A percentile compares a stretch with the other conserved stretches of the same genome.
Evolutionary conservation across 2,797 vertebrate species (phyloP).

Genomic region (Myripristis murdjan): DNA sequence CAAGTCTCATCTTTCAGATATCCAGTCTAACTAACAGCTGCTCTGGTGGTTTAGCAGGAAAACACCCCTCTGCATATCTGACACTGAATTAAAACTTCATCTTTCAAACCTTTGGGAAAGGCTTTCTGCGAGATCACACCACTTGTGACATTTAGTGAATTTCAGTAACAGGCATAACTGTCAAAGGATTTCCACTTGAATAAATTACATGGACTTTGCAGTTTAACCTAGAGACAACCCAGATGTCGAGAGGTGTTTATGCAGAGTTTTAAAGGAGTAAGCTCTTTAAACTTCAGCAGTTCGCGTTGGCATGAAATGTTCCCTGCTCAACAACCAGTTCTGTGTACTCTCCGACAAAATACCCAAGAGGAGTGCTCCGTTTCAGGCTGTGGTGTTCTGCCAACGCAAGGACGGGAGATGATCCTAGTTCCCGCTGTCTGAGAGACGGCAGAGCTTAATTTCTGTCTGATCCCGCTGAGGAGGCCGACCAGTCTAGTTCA

Average conservation of each 20-base stretch:
- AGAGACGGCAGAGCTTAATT: conserved; percentile 50
- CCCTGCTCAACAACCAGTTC: conserved; percentile 22
- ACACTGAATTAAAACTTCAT: conserved; percentile 34
- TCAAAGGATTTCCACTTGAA: conserved; percentile 3
- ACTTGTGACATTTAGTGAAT: conserved; percentile 12
- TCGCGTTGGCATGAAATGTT: conserved; percentile 7
- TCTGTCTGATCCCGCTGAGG: conserved; percentile 59
- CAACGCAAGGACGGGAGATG: conserved; percentile 47
- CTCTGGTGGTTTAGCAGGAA: conserved; percentile 67
- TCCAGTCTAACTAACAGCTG: conserved; percentile 76
- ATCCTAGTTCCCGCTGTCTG: conserved; percentile 61
- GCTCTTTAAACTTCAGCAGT: conserved; percentile 29
- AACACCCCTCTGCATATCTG: conserved; percentile 62
- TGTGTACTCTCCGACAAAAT: conserved; percentile 27
- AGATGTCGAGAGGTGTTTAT: not conserved
- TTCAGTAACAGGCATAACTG: not conserved
- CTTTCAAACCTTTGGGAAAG: not conserved
- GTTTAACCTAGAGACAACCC: not conserved
- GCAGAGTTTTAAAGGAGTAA: not conserved
- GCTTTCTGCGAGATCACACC: not conserved
- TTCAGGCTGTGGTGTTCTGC: conserved; percentile 46
- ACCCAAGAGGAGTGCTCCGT: conserved; percentile 32
- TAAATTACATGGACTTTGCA: not conserved
- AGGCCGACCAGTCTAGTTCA: conserved; percentile 48
- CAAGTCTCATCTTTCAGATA: conserved; percentile 79